Conservation (phyloP, 2,797 vertebrate species). For the Notolepis coatsorum region DNA sequence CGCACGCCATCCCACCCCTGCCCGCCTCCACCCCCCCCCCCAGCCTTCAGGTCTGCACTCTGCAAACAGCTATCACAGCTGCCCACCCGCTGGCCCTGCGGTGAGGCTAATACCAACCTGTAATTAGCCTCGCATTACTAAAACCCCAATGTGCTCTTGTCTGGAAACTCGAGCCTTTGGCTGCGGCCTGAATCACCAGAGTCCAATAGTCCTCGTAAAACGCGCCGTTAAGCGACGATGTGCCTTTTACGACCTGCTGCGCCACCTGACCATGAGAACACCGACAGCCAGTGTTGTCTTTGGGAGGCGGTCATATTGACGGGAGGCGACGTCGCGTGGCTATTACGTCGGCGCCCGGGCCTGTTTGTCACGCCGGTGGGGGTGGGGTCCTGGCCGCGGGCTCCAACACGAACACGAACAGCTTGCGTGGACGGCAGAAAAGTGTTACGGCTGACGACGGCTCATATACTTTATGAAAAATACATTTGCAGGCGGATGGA, state of each 20-base stretch:
- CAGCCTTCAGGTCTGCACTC: too few species aligned
- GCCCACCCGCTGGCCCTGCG: slow-evolving; percentile 3
- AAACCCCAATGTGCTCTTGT: slow-evolving; percentile 59
- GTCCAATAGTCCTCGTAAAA: slow-evolving; percentile 72
- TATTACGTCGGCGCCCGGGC: slow-evolving; percentile 18
- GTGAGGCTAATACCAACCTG: slow-evolving; percentile 54
- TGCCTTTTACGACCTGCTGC: slow-evolving; percentile 57
- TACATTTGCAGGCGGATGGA: neutral
- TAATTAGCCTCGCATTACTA: slow-evolving; percentile 71
- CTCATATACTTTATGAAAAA: neutral
- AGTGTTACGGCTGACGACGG: slow-evolving; percentile 16
- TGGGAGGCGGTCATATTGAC: slow-evolving; percentile 20
- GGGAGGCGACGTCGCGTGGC: slow-evolving; percentile 4
- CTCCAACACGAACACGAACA: slow-evolving; percentile 30
- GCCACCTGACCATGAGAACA: slow-evolving; percentile 58
- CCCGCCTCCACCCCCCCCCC: too few species aligned
- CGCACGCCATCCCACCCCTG: too few species aligned
- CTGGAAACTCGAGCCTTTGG: slow-evolving; percentile 61
- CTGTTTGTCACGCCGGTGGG: slow-evolving; percentile 16
- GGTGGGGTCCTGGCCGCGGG: neutral
- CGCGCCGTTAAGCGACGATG: slow-evolving; percentile 78
- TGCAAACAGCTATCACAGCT: too few species aligned
- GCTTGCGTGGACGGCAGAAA: slow-evolving; percentile 25
- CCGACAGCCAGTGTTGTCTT: slow-evolving; percentile 55
- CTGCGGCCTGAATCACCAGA: slow-evolving; percentile 63